Conservation (phyloP, 2,113 vertebrate genomes). For the Procavia capensis region DNA sequence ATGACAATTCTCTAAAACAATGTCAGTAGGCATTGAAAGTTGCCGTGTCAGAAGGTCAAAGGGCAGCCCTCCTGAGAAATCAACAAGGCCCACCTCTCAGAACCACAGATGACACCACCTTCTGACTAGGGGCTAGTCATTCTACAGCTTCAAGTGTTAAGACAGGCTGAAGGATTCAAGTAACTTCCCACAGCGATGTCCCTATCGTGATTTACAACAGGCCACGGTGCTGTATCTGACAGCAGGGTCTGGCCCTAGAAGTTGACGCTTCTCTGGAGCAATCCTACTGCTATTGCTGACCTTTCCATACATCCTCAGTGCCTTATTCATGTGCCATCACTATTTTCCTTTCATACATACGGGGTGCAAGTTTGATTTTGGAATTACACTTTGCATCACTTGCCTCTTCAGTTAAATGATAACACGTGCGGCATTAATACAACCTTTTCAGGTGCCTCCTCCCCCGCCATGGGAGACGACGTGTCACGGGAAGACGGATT, state of each 20-base stretch:
- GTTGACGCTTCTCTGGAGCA: accelerated
- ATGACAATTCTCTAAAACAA: no score
- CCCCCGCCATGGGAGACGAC: background rate
- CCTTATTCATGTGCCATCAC: no score
- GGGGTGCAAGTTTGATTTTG: background rate
- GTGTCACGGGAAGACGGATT: background rate
- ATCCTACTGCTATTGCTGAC: background rate
- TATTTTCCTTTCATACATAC: background rate
- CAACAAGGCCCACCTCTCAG: background rate
- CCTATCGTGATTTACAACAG: accelerated
- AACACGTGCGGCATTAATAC: background rate
- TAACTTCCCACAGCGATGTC: accelerated
- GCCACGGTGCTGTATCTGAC: background rate
- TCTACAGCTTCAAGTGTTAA: background rate
- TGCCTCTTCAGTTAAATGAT: background rate
- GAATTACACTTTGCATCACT: background rate
- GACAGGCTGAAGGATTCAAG: no score
- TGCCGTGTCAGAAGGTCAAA: background rate
- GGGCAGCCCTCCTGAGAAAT: background rate
- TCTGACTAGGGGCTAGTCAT: background rate
- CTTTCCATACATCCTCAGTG: background rate
- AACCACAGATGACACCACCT: background rate
- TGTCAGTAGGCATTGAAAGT: background rate
- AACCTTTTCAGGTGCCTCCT: background rate
- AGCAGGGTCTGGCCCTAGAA: background rate